Evolutionary conservation across 2,888 invertebrate genomes (phyloP), one percentile per base, ranked within the genome.

Genomic region (Sphecodes monilicornis): DNA sequence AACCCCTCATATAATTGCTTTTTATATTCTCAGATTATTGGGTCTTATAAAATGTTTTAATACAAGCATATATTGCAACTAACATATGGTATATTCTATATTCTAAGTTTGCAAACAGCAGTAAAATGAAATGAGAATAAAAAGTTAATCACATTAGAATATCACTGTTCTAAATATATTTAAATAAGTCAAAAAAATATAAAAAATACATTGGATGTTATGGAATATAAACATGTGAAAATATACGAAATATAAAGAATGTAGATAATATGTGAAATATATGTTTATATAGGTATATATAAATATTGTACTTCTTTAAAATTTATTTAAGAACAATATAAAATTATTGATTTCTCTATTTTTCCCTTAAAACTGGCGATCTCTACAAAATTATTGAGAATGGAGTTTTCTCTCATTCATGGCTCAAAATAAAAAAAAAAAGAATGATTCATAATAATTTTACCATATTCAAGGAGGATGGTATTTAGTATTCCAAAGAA

Each of bases 401-500:
- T n/a, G 3, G 16, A 6, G 16, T 16, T 60, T n/a, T 29, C 5
- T 16, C 5, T 29, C 13, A 6, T 2, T n/a, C 4, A 4, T 54
- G 54, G 54, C 54, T 54, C 29, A 6, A 60, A 60, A 60, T 60
- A 60, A 26, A 57, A 1, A 26, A 57, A 1, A 26, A 13, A 26
- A 26, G 16, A 16, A 60, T 13, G 29, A 57, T 60, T 60, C 16
- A 6, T 29, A 60, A 29, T 29, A 29, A 60, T 29, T 64, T 93
- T 80, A 94, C 94, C 93, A 84, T 92, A 93, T 91, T 93, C 93
- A 86, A 94, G 90, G 84, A 93, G 91, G 91, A 93, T 92, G 90
- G 93, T 92, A 93, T 93, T 93, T 82, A 94, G 91, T 91, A 93
- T 91, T 93, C 93, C 92, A 91, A 94, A 87, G 88, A 91, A 91